Conservation (phyloP, 2,797 vertebrate species). For the Apogon hyalosoma region DNA sequence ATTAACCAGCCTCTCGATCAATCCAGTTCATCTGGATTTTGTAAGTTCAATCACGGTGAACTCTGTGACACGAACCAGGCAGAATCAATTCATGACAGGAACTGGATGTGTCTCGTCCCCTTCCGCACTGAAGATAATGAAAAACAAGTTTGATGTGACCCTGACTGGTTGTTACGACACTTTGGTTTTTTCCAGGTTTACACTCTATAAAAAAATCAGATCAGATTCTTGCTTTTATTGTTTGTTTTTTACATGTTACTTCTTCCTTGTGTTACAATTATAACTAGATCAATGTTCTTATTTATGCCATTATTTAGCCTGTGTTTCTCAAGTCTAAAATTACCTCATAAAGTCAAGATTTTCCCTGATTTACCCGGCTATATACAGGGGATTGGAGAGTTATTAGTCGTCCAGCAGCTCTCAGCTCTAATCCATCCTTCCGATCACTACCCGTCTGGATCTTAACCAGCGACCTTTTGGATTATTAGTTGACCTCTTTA, state of each 20-base stretch:
- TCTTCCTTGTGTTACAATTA: no score
- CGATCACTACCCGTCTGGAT: slow-evolving; percentile 12
- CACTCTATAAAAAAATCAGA: neutral
- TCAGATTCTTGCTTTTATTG: no score
- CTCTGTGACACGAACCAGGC: slow-evolving; percentile 3
- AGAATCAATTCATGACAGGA: slow-evolving; percentile 5
- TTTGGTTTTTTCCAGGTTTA: neutral
- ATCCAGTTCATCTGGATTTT: neutral
- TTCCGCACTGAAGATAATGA: slow-evolving; percentile 4
- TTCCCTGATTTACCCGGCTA: no score
- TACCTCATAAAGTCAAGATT: no score
- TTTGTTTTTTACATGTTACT: no score
- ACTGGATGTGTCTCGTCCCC: slow-evolving; percentile 5
- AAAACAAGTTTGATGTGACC: slow-evolving; percentile 8
- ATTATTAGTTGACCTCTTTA: slow-evolving; percentile 21
- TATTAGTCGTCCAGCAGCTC: slow-evolving; percentile 32
- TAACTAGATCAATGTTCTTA: no score
- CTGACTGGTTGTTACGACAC: neutral
- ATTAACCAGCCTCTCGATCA: neutral
- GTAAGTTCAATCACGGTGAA: slow-evolving; percentile 7
- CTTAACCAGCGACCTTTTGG: slow-evolving; percentile 22
- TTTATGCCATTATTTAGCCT: no score
- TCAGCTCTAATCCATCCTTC: slow-evolving; percentile 38
- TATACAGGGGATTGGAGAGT: slow-evolving; percentile 3
- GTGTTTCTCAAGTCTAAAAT: no score